Base-by-base conservation (phyloP, 1,140 invertebrate genomes). In the Solenopsis invicta region DNA sequence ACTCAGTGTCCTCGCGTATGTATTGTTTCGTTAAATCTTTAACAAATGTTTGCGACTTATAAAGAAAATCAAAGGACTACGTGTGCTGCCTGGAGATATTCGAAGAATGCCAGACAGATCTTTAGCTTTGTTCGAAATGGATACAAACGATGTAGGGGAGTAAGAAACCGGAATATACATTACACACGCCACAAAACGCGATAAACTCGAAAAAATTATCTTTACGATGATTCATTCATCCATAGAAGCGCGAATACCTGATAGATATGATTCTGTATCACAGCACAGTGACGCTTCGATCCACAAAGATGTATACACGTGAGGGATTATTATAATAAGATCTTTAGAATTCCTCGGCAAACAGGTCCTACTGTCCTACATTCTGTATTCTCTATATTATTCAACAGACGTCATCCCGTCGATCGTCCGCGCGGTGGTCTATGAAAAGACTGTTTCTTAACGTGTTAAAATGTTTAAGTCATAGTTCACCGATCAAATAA, bases 281-380 rank as follows among this genome's bases (percentile, higher is more conserved):
- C 50, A 64, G 64, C 77, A 71, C 50, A 64, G 64, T 72, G 89
- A 66, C 50, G n/a, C 56, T 66, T 52, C 12, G 59, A 8, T 50
- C 18, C 21, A 59, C 21, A 1, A n/a, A 72, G 71, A 62, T 54
- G 66, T 74, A n/a, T n/a, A 80, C 92, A 90, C 89, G 88, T 66
- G 86, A 87, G 88, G 85, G 89, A 89, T 92, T 88, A 88, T 78
- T 91, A 87, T 92, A 93, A 93, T 92, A 81, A 87, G 87, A 75
- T 90, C 87, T 87, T 89, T 88, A 90, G 86, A 91, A 93, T 93
- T 93, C 90, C 62, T 72, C 24, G 59, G 74, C 75, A 74, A 91
- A 87, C 92, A 93, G 89, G 89, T 93, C 87, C 89, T 78, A 89
- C 92, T 93, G 90, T 91, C 86, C 88, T 78, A 92, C 74, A 92